Evolutionary conservation across 1,140 invertebrate genomes (phyloP), one percentile per base, ranked within the genome.

Genomic region (Gryllus bimaculatus): DNA sequence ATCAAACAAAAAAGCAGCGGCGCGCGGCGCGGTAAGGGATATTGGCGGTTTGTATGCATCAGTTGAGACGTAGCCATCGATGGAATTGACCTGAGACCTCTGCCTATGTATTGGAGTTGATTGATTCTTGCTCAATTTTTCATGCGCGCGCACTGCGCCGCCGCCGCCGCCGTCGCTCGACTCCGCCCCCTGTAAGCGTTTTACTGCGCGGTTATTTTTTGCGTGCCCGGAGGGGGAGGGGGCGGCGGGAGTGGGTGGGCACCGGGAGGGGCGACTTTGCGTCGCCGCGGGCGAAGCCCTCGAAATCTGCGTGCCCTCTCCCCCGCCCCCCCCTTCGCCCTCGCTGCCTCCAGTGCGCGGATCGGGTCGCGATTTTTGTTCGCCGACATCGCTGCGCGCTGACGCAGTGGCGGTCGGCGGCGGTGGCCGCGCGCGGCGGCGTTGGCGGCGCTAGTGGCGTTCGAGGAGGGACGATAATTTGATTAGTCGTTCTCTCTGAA

Each of bases 101-200:
- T 66, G 54, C 54, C 54, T 66, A 66, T 66, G 54, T 10, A 66
- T 66, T 66, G 54, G 54, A 66, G 54, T 66, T 66, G 54, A 66
- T 66, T 66, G 54, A 66, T 66, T 66, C 54, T 66, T 66, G 54
- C 54, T 66, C 54, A 66, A 66, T 66, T 66, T 66, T 66, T 66
- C 54, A 66, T 66, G 54, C 54, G 54, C 54, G 54, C 54, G 54
- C 10, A 66, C 54, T 10, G 54, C 54, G 54, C 54, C 54, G 54
- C 54, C 54, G 54, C 54, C 54, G 54, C 10, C 18, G 10, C 54
- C 54, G 10, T 66, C 54, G 10, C 54, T 66, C 10, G 26, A 39
- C 26, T 39, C 54, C 54, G 10, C 54, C 54, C 18, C 7, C 54
- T 66, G 54, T 66, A 66, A 66, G 54, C 54, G 54, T 66, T 66